A percentile compares a stretch with the other conserved stretches of the same genome.
Conservation (phyloP, 2,113 vertebrate genomes). For the Plestiodon gilberti region DNA sequence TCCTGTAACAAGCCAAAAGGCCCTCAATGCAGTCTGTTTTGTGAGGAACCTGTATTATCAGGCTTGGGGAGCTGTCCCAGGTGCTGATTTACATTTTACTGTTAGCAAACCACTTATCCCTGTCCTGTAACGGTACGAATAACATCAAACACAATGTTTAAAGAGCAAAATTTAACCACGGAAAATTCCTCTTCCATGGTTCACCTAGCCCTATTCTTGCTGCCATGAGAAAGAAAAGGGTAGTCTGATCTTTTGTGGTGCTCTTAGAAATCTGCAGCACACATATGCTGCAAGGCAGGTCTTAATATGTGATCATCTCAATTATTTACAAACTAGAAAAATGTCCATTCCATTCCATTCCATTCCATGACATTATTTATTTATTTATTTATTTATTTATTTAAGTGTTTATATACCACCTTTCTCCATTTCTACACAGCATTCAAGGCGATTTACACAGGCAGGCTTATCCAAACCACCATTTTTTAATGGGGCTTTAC, state of each 20-base stretch:
- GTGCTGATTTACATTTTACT: not conserved
- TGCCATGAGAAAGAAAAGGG: not conserved
- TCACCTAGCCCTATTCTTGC: not conserved
- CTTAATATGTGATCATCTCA: not conserved
- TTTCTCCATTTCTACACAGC: no score
- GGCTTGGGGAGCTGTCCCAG: slow-evolving; percentile 1
- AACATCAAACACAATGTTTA: not conserved
- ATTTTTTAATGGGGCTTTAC: no score
- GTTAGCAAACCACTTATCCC: not conserved
- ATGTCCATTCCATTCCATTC: not conserved
- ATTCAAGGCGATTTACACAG: no score
- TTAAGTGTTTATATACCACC: no score
- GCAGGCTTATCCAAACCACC: no score
- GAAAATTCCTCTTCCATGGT: not conserved
- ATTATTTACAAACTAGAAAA: not conserved
- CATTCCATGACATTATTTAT: not conserved
- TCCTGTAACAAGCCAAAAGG: no score
- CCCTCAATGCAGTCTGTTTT: not conserved
- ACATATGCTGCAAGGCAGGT: not conserved
- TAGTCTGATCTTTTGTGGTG: not conserved
- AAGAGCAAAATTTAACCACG: not conserved
- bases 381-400: no score
- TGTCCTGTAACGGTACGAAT: not conserved
- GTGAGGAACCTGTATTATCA: not conserved
- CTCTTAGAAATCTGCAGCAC: not conserved